Evolutionary conservation across 2,113 vertebrate genomes (phyloP), one percentile per base, ranked within the genome.

Genomic region (Tichodroma muraria): DNA sequence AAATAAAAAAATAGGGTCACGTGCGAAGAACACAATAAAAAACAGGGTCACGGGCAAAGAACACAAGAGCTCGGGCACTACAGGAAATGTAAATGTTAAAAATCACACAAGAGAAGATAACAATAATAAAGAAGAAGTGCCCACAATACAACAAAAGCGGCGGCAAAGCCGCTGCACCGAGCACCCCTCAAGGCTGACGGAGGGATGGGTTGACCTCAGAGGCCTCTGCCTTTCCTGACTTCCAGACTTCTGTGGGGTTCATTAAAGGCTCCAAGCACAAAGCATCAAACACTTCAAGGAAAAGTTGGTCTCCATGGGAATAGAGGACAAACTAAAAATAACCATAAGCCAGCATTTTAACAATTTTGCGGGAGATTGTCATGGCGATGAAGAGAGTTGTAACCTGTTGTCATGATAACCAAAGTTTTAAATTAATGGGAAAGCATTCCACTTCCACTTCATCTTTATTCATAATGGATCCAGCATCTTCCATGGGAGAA

Each of bases 251-350:
- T 76, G 64, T 6, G 80, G 76, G 85, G 91, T 81, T 95, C 93
- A 79, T 94, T 86, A 93, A 91, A 80, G 49, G 70, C 91, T 79
- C 73, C 75, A 6, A 56, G 73, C 89, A 96, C 93, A 94, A 85
- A 92, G 80, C 88, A 91, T 92, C 81, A 80, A 90, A 90, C 81
- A 53, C 81, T 90, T 79, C 79, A 65, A 89, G 90, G 20, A 35
- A 80, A 88, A 96, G 89, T 77, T 94, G 91, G 95, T 97, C 95
- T 95, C 95, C 95, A 95, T 94, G 94, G 95, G 95, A 90, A 97
- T 94, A 47, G 80, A 93, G 95, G 92, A 88, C 88, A 93, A 79
- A 78, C 95, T 96, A 96, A 96, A 97, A 96, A 96, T 97, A 97
- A 95, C 88, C 15, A 10, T 4, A 50, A 31, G 72, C 30, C 5